phyloP scores from a whole-genome alignment of 2,797 vertebrate genomes.

The Artibeus lituratus region DNA sequence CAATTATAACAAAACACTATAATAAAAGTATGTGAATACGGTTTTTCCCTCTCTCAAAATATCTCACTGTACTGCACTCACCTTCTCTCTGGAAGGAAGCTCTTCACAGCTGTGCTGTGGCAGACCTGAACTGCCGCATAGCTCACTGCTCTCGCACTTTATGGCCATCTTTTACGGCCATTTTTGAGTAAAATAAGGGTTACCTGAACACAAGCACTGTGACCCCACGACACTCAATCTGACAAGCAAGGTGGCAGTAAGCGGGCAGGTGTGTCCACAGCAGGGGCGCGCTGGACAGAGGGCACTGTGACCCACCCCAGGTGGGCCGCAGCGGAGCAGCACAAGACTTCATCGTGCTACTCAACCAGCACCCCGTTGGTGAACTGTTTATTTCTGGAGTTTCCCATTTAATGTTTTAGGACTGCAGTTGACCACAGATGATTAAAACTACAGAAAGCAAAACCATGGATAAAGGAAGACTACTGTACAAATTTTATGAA shows the following conservation, averaged over 20 bases:
- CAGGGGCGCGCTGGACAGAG: not conserved
- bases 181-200: not conserved
- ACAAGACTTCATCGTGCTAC: not conserved
- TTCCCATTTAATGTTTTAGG: not conserved
- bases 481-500: not conserved
- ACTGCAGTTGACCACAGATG: not conserved
- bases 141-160: not conserved
- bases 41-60: not conserved
- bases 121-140: too few relatives aligned
- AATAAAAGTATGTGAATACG: not conserved
- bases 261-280: not conserved
- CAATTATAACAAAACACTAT: not conserved
- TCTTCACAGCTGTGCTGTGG: not conserved
- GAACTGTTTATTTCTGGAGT: not conserved
- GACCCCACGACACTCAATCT: too few relatives aligned
- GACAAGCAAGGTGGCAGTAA: not conserved
- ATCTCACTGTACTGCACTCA: not conserved
- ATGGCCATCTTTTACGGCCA: too few relatives aligned
- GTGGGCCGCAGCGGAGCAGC: not conserved
- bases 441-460: not conserved
- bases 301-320: too few relatives aligned
- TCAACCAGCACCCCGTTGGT: not conserved
- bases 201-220: not conserved
- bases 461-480: not conserved
- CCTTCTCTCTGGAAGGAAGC: not conserved